Base-by-base conservation (phyloP, 2,888 invertebrate genomes). In the Rhaphigaster nebulosa region DNA sequence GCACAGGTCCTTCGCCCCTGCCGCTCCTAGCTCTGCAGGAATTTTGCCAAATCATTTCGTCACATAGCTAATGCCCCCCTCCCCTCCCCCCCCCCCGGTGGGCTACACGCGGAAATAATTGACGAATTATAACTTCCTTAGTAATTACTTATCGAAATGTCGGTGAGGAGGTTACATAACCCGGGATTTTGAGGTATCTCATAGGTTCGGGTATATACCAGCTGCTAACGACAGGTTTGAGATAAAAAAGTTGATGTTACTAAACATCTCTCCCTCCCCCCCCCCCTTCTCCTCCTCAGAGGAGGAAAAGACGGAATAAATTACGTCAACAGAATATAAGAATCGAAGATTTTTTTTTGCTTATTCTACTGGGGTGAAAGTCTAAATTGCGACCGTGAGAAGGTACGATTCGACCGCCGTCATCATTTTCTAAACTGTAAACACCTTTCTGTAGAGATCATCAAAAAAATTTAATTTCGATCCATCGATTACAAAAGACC, bases 41-140 rank as follows among this genome's bases (percentile, higher is more conserved):
- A 84, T 84, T 84, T 84, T 50, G 45, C 84, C 84, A 84, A 84
- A 84, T 84, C 45, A 76, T 76, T 76, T 38, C 70, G 70, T 38
- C 70, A 76, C 70, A 18, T 76, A 76, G 70, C 70, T 1, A 76
- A 38, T 76, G 20, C 70, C 70, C 70, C n/a, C n/a, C n/a, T n/a
- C n/a, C n/a, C n/a, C n/a, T n/a, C n/a, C n/a, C n/a, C n/a, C n/a
- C n/a, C n/a, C n/a, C 70, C 38, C 23, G 38, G 34, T 0, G 34
- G 10, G 29, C 18, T 34, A 0, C 13, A 34, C 70, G 6, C 34
- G 20, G 29, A 76, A 34, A 76, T 23, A 20, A 18, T 18, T n/a
- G n/a, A 18, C 18, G 15, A 65, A 65, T 65, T 2, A n/a, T 3
- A 6, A 65, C 15, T 29, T 18, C 2, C 15, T 4, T 5, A 29